Base-by-base conservation (phyloP, 2,888 invertebrate species). In the Capitulum mitella region DNA sequence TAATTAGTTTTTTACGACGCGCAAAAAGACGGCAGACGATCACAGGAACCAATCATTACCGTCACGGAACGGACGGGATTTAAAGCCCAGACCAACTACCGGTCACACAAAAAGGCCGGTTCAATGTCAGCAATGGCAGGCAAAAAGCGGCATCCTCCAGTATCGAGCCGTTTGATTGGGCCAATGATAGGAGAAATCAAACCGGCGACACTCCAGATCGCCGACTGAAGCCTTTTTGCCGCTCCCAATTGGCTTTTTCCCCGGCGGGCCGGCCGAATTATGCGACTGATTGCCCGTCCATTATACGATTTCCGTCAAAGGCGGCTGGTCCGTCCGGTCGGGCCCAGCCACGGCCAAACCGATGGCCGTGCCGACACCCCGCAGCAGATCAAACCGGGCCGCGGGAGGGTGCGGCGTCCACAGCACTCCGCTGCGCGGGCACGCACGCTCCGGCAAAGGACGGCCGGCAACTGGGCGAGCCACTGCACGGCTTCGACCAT, bases 81-180 rank as follows among this genome's bases (percentile, higher is more conserved):
- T 70, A 70, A 70, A 40, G 70, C 37, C 70, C 14, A 16, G 26
- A 40, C 37, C 40, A 29, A 70, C 70, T 70, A 70, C 70, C 40
- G 37, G 70, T 37, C 40, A 29, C 8, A 29, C 37, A 70, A 70
- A 70, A 70, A 70, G 22, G 10, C 10, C 26, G 26, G 40, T 22
- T 26, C 70, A 70, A 70, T 70, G 70, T 70, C 70, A 70, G 70
- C 70, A 40, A 40, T 26, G 16, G 37, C 1, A 26, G 40, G 70
- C 26, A 70, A 70, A 70, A 70, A 70, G 40, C 26, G 16, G 26
- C 70, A 70, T 70, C 70, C 37, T 32, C 70, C 40, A 26, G 64
- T 70, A 70, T 70, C 70, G 70, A 70, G 70, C 70, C 19, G 70
- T 70, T 70, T 70, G 70, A 70, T 70, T 70, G 70, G 40, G 70